Evolutionary conservation across 1,140 invertebrate genomes (phyloP).

Genomic region (Drosophila teissieri): DNA sequence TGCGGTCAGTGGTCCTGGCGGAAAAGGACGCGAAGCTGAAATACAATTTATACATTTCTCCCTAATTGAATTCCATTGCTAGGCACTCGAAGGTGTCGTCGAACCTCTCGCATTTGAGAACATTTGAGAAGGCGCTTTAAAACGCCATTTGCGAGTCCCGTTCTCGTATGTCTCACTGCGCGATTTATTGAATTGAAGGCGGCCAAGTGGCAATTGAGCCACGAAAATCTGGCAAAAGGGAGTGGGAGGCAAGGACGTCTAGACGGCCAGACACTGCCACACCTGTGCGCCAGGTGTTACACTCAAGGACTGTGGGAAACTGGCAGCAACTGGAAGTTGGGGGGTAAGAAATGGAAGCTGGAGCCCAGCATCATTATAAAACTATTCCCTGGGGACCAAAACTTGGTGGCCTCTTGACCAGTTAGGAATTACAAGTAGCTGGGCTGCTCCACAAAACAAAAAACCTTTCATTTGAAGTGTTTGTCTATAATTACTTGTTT

Average conservation of each 20-base stretch:
- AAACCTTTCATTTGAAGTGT: neutral
- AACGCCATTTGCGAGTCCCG: slow-evolving; percentile 22
- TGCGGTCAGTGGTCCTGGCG: slow-evolving; percentile 18
- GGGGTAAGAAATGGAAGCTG: neutral
- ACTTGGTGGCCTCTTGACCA: neutral
- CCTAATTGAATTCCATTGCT: slow-evolving; percentile 74
- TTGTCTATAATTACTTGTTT: too few species aligned
- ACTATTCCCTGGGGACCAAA: slow-evolving; percentile 14
- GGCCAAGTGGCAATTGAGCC: slow-evolving; percentile 49
- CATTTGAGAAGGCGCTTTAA: slow-evolving; percentile 31
- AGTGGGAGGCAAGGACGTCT: slow-evolving; percentile 39
- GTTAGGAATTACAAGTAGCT: neutral
- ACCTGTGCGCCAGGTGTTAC: slow-evolving; percentile 48
- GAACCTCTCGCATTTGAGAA: slow-evolving; percentile 37
- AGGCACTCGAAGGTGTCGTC: slow-evolving; percentile 12
- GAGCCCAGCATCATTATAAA: slow-evolving; percentile 25
- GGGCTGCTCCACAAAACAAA: neutral
- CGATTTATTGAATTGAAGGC: slow-evolving; percentile 72
- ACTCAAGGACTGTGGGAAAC: slow-evolving; percentile 20
- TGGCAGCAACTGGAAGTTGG: slow-evolving; percentile 10
- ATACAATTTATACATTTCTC: slow-evolving; percentile 51
- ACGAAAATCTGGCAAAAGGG: neutral
- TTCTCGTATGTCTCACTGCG: slow-evolving; percentile 38
- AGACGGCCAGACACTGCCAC: slow-evolving; percentile 66
- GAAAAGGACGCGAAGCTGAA: slow-evolving; percentile 4